A percentile compares a stretch with the other conserved stretches of the same genome.
phyloP scores from a whole-genome alignment of 1,140 invertebrate genomes.

The Dinoponera quadriceps region DNA sequence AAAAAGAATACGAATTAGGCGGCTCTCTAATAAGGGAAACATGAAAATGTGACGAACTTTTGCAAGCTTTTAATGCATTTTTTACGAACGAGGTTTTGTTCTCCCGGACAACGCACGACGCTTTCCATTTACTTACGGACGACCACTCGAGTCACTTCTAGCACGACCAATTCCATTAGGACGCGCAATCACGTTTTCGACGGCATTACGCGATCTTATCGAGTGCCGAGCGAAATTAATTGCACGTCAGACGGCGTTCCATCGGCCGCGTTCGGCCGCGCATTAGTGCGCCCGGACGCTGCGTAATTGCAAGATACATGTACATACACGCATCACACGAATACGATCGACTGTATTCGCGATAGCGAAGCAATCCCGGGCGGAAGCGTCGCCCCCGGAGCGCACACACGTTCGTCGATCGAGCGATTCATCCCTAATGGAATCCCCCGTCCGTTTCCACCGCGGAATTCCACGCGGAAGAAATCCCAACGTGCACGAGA shows the following conservation, averaged over 20 bases:
- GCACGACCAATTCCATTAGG: neutral
- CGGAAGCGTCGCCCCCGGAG: neutral
- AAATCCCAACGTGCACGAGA: neutral
- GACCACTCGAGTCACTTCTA: neutral
- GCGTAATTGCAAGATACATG: constrained; percentile 29
- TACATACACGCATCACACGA: constrained; percentile 11
- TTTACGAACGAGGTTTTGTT: neutral
- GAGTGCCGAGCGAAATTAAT: constrained; percentile 46
- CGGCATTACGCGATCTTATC: constrained; percentile 21
- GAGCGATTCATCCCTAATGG: constrained; percentile 20
- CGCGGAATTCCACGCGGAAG: neutral
- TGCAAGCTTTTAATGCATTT: neutral
- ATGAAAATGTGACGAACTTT: too few relatives aligned
- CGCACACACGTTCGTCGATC: constrained; percentile 35
- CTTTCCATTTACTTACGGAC: constrained; percentile 7
- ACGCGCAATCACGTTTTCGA: constrained; percentile 4
- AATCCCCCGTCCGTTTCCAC: neutral
- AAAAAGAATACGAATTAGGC: too few relatives aligned
- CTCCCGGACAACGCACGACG: neutral
- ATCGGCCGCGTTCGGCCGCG: constrained; percentile 17
- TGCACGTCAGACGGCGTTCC: constrained; percentile 27
- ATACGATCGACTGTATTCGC: constrained; percentile 12
- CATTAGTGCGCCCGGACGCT: constrained; percentile 12
- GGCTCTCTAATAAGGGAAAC: too few relatives aligned
- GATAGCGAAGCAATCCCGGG: constrained; percentile 14